Evolutionary conservation across 2,888 invertebrate genomes (phyloP).

Genomic region (Steinernema hermaphroditum): DNA sequence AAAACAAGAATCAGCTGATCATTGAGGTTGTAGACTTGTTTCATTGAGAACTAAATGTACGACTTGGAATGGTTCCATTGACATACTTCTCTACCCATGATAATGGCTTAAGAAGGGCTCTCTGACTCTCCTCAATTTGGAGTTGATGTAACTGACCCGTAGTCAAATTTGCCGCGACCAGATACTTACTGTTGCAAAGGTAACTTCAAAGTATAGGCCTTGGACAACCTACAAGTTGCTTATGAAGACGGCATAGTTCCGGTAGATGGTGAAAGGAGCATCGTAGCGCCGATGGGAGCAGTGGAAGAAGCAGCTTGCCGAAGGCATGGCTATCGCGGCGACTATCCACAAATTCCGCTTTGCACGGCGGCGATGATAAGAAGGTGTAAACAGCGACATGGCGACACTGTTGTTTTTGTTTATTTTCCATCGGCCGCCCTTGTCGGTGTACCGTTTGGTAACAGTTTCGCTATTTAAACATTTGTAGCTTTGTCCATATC

Average conservation of each 20-base stretch:
- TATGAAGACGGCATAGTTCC: constrained; percentile 5
- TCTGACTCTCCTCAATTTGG: not conserved
- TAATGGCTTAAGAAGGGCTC: not conserved
- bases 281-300: constrained; percentile 24
- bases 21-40: constrained; percentile 21
- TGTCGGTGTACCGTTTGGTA: too few species aligned
- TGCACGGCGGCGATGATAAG: too few species aligned
- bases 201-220: not conserved
- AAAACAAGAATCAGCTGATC: not conserved
- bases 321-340: not conserved
- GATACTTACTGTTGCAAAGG: not conserved
- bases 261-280: constrained; percentile 6
- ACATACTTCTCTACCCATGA: too few species aligned
- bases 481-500: too few species aligned
- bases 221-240: not conserved
- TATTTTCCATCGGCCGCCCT: too few species aligned
- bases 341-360: too few species aligned
- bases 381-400: too few species aligned
- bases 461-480: too few species aligned
- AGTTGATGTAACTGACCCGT: not conserved
- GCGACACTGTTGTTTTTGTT: too few species aligned
- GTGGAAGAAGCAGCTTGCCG: constrained; percentile 18
- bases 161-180: not conserved
- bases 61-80: too few species aligned
- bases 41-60: not conserved